Evolutionary conservation across 2,113 vertebrate species (phyloP).

Genomic region (Nesoenas mayeri): DNA sequence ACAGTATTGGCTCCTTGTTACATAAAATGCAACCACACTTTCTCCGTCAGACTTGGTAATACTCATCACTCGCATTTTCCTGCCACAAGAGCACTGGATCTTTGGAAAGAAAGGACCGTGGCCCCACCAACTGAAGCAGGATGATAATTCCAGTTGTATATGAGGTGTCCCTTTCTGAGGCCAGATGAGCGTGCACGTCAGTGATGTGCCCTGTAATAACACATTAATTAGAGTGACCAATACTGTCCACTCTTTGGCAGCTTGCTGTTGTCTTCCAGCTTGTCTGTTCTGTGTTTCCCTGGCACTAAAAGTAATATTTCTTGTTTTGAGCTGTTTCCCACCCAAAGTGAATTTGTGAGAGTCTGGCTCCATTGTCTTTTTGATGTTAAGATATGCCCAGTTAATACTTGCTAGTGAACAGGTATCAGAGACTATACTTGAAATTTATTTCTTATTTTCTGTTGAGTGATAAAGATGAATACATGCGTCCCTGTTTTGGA

Average conservation of each 20-base stretch:
- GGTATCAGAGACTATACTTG: background rate
- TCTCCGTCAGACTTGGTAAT: background rate
- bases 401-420: background rate
- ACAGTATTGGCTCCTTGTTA: background rate
- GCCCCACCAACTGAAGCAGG: background rate
- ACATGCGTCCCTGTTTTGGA: background rate
- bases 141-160: background rate
- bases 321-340: background rate
- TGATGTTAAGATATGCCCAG: background rate
- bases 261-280: background rate
- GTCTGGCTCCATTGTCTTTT: background rate
- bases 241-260: background rate
- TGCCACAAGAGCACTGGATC: background rate
- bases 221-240: background rate
- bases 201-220: background rate
- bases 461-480: background rate
- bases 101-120: background rate
- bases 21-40: rapidly evolving
- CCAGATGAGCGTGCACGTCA: background rate
- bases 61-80: background rate
- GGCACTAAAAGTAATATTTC: background rate
- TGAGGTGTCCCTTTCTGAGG: background rate
- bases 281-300: background rate
- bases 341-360: background rate
- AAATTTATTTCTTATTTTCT: background rate